These are phyloP conservation scores for Serranus cabrilla DNA, from an alignment of 2,797 vertebrate species.

Conservation along the genomic window DNA sequence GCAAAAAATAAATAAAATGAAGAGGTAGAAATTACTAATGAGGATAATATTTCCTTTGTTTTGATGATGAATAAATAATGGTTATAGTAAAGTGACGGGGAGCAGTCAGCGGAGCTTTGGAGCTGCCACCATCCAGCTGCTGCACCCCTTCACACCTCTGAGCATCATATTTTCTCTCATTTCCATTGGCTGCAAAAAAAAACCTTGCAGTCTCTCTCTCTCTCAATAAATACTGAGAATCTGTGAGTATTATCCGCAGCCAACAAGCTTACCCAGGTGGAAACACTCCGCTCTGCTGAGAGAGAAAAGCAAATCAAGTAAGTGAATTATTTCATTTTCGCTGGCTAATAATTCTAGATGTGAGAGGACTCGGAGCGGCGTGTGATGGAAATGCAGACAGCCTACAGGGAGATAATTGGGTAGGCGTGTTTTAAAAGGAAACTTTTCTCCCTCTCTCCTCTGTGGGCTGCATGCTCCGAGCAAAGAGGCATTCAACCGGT, in stretches of 20 bases:
- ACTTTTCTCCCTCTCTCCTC: conserved; percentile 44
- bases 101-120: not conserved
- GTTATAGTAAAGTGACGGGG: not conserved
- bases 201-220: conserved; percentile 30
- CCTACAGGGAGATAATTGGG: conserved; percentile 77
- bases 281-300: conserved; percentile 33
- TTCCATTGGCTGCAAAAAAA: conserved; percentile 69
- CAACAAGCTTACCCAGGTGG: conserved; percentile 61
- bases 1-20: not conserved
- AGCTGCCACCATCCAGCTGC: conserved; percentile 27
- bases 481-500: conserved; percentile 50
- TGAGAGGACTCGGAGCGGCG: not conserved
- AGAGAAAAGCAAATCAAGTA: conserved; percentile 44
- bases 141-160: conserved; percentile 42
- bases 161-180: conserved; percentile 47
- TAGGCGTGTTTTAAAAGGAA: conserved; percentile 69
- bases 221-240: conserved; percentile 70
- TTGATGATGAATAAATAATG: not conserved
- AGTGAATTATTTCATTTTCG: conserved; percentile 40
- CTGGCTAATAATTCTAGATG: too few relatives aligned
- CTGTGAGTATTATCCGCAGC: conserved; percentile 63
- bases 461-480: conserved; percentile 31
- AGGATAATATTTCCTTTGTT: not conserved
- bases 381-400: conserved; percentile 45
- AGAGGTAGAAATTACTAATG: not conserved